Conservation (phyloP, 2,797 vertebrate species). For the Gymnoscopelus braueri region DNA sequence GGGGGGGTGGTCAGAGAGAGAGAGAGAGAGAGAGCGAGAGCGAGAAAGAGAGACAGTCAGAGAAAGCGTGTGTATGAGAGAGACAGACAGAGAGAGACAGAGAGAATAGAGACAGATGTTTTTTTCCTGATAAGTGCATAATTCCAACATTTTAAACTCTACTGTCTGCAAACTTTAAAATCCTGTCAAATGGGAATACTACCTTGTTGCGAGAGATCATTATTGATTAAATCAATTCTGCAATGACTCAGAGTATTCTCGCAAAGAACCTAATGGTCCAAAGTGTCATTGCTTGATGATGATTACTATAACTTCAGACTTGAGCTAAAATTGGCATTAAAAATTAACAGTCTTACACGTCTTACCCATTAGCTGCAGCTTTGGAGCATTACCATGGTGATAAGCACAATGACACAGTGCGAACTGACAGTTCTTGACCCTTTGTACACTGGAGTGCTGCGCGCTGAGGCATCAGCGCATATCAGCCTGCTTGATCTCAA, state of each 20-base stretch:
- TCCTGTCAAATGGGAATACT: slow-evolving; percentile 17
- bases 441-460: slow-evolving; percentile 47
- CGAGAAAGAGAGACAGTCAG: slow-evolving; percentile 21
- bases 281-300: slow-evolving; percentile 68
- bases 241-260: slow-evolving; percentile 63
- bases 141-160: not conserved
- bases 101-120: too few species aligned
- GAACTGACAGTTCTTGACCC: slow-evolving; percentile 61
- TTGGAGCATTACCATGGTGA: slow-evolving; percentile 70
- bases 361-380: slow-evolving; percentile 73
- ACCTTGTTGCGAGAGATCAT: slow-evolving; percentile 45
- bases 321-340: slow-evolving; percentile 73
- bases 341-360: slow-evolving; percentile 72
- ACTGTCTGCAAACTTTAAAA: slow-evolving; percentile 8
- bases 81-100: not conserved
- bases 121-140: too few species aligned
- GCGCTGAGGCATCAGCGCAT: slow-evolving; percentile 52
- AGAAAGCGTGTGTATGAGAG: slow-evolving; percentile 35
- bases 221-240: slow-evolving; percentile 59
- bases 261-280: slow-evolving; percentile 69
- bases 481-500: slow-evolving; percentile 58
- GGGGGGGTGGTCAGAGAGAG: not conserved
- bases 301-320: slow-evolving; percentile 71
- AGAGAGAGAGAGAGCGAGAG: not conserved
- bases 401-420: slow-evolving; percentile 56